Evolutionary conservation across 2,113 vertebrate species (phyloP).

Genomic region (Synodontis membranacea): DNA sequence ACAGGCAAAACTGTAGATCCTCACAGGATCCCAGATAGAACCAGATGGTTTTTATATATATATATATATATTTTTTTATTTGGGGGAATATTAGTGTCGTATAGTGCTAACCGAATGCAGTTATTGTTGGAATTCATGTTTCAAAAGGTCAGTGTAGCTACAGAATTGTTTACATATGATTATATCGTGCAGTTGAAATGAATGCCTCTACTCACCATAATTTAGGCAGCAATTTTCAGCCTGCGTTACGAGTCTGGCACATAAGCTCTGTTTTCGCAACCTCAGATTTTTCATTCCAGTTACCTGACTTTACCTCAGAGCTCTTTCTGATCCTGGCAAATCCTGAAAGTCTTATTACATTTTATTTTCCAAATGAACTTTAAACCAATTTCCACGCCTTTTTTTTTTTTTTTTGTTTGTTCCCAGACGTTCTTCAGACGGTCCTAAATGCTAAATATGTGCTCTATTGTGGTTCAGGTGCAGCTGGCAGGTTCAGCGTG

Average conservation of each 20-base stretch:
- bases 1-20: not conserved
- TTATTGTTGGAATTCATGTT: not conserved
- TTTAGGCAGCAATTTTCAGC: not conserved
- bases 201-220: not conserved
- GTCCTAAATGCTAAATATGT: slow-evolving; percentile 46
- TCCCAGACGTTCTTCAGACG: not conserved
- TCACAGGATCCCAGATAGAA: not conserved
- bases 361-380: slow-evolving; percentile 27
- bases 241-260: not conserved
- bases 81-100: not conserved
- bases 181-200: not conserved
- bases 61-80: not conserved
- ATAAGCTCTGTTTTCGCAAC: not conserved
- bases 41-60: not conserved
- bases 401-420: slow-evolving; percentile 2
- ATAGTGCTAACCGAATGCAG: not conserved
- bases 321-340: not conserved
- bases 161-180: not conserved
- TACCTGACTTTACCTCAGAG: not conserved
- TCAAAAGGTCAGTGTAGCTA: not conserved
- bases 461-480: slow-evolving; percentile 17
- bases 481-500: slow-evolving; percentile 41
- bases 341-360: not conserved
- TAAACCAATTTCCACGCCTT: slow-evolving; percentile 18
- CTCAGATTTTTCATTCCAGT: not conserved